Evolutionary conservation across 30 jellyfish, hydroid and myxozoan genomes (phyloP).

Genomic region (Aurelia aurita): DNA sequence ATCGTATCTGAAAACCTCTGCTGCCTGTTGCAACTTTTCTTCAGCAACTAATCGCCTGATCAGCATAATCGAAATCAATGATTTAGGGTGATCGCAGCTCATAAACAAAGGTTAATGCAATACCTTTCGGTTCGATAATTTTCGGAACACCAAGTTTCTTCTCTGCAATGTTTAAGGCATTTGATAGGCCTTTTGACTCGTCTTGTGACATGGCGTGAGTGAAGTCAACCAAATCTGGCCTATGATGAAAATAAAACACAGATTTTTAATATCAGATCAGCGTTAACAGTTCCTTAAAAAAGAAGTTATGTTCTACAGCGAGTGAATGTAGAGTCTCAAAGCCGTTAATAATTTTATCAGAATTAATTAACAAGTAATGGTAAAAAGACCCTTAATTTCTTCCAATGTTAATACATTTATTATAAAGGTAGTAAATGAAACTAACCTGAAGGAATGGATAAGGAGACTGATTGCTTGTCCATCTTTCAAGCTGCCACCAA

Average conservation of each 20-base stretch:
- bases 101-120: neutral
- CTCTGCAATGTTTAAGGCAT: constrained; percentile 67
- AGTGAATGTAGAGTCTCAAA: too few relatives aligned
- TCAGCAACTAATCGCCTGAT: too few relatives aligned
- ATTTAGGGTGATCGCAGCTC: neutral
- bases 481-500: constrained; percentile 71
- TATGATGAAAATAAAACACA: neutral
- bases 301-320: too few relatives aligned
- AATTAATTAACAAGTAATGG: too few relatives aligned
- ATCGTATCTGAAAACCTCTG: too few relatives aligned
- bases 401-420: too few relatives aligned
- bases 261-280: too few relatives aligned
- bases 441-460: constrained; percentile 77
- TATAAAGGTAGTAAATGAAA: neutral
- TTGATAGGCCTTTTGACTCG: constrained; percentile 33
- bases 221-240: constrained; percentile 86
- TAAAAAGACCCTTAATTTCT: too few relatives aligned
- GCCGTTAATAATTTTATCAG: too few relatives aligned
- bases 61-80: too few relatives aligned
- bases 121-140: constrained; percentile 77
- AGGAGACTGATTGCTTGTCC: constrained; percentile 68
- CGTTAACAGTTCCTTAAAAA: too few relatives aligned
- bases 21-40: too few relatives aligned
- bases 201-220: constrained; percentile 64
- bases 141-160: constrained; percentile 81